Conservation (phyloP, 2,797 vertebrate genomes). For the Mico argentatus region DNA sequence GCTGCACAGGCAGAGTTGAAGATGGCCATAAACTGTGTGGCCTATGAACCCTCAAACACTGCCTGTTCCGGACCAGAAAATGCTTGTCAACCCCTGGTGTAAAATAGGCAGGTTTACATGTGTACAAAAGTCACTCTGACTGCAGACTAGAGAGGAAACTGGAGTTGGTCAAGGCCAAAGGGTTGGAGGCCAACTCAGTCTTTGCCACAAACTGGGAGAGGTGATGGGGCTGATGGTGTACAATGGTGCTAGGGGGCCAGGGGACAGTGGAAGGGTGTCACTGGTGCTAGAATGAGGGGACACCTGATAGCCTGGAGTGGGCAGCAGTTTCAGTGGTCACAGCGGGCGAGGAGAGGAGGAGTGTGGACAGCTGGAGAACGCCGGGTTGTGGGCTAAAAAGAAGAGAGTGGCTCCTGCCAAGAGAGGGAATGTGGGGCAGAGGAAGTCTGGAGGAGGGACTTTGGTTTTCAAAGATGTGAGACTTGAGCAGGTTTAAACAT, state of each 20-base stretch:
- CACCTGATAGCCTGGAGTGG: too few relatives aligned
- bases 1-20: neutral
- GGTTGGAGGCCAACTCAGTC: neutral
- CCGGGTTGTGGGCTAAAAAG: neutral
- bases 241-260: neutral
- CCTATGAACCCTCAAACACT: neutral
- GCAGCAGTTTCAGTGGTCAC: neutral
- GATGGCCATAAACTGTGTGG: too few relatives aligned
- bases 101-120: rapidly evolving
- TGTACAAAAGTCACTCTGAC: neutral
- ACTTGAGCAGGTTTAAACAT: neutral
- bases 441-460: neutral
- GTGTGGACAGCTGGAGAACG: neutral
- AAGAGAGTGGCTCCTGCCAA: rapidly evolving
- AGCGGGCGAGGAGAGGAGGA: neutral
- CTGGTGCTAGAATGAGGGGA: neutral
- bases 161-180: neutral
- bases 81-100: neutral
- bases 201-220: neutral
- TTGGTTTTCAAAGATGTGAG: neutral
- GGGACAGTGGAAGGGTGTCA: neutral
- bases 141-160: rapidly evolving
- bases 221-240: rapidly evolving
- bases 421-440: neutral
- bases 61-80: neutral